Percentiles rank a stretch among this genome's conserved stretches.
Conservation (phyloP, 2,113 vertebrate species). For the Columba livia region DNA sequence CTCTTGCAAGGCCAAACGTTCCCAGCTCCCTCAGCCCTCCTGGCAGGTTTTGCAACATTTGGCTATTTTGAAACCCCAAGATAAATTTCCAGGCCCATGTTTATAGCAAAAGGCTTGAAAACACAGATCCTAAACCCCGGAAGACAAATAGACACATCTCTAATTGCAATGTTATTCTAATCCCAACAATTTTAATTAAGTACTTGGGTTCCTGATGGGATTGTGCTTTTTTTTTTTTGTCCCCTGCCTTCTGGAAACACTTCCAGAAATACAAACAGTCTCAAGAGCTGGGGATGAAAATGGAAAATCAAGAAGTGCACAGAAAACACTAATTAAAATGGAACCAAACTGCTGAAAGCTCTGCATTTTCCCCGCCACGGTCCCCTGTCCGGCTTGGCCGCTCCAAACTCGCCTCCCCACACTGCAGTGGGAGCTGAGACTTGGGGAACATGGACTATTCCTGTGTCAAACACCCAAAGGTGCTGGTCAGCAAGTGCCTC, state of each 20-base stretch:
- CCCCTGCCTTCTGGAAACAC: background rate
- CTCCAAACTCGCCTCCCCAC: background rate
- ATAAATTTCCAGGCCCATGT: slow-evolving; percentile 4
- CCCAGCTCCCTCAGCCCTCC: background rate
- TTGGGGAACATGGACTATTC: background rate
- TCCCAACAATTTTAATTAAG: slow-evolving; percentile 29
- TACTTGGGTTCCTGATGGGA: background rate
- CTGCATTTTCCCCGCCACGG: background rate
- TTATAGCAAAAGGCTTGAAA: slow-evolving; percentile 51
- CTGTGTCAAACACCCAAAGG: background rate
- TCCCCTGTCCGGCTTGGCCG: background rate
- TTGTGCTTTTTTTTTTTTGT: background rate
- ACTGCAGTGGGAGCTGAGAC: background rate
- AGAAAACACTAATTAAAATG: background rate
- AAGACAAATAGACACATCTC: slow-evolving; percentile 24
- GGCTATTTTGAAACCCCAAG: slow-evolving; percentile 40
- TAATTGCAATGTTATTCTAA: slow-evolving; percentile 15
- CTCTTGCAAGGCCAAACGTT: background rate
- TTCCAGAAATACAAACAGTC: slow-evolving; percentile 4
- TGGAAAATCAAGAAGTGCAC: background rate
- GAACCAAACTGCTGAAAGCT: background rate
- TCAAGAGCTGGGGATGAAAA: slow-evolving; percentile 15
- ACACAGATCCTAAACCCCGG: background rate
- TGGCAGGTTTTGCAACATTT: slow-evolving; percentile 54
- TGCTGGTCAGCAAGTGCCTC: background rate